These are phyloP conservation scores for Rhinichthys klamathensis DNA, from an alignment of 2,113 vertebrate genomes.

Conservation along the genomic window DNA sequence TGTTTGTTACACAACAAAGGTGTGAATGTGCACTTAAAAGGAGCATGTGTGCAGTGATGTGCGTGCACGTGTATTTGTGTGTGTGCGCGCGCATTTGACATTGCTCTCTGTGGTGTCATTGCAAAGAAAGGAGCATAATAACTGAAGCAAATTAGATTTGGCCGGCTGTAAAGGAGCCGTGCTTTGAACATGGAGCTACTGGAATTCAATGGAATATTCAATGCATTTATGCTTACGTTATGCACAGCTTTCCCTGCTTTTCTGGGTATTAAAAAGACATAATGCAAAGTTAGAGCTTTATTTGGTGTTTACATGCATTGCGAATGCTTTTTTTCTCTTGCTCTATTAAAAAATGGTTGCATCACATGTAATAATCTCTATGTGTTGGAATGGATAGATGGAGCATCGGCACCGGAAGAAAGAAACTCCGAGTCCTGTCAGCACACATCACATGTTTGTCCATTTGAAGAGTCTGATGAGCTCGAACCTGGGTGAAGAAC, in stretches of 20 bases:
- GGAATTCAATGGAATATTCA: conserved; percentile 15
- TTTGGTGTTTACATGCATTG: conserved; percentile 2
- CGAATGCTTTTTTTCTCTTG: not conserved
- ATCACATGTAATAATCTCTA: not conserved
- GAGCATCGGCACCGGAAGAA: conserved; percentile 97
- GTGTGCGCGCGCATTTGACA: conserved; percentile 7
- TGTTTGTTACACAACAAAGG: conserved; percentile 22
- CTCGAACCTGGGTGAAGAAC: conserved; percentile 93
- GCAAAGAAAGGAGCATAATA: conserved; percentile 32
- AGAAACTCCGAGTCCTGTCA: conserved; percentile 87
- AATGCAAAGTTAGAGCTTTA: not conserved
- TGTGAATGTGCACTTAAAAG: conserved; percentile 3
- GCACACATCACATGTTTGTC: conserved; percentile 95
- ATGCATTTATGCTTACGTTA: conserved; percentile 8
- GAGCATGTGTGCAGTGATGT: conserved; percentile 11
- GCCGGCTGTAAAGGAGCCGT: conserved; percentile 33
- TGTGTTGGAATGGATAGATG: conserved; percentile 79
- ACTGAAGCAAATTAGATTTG: conserved; percentile 54
- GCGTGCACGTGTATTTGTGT: not conserved
- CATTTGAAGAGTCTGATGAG: conserved; percentile 98
- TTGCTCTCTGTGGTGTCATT: conserved; percentile 2
- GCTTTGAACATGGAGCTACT: conserved; percentile 31
- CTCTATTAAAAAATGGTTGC: not conserved
- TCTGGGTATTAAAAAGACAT: not conserved
- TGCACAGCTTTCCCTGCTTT: not conserved